Base-by-base conservation (phyloP, 1,140 invertebrate species). In the Asbolus verrucosus region DNA sequence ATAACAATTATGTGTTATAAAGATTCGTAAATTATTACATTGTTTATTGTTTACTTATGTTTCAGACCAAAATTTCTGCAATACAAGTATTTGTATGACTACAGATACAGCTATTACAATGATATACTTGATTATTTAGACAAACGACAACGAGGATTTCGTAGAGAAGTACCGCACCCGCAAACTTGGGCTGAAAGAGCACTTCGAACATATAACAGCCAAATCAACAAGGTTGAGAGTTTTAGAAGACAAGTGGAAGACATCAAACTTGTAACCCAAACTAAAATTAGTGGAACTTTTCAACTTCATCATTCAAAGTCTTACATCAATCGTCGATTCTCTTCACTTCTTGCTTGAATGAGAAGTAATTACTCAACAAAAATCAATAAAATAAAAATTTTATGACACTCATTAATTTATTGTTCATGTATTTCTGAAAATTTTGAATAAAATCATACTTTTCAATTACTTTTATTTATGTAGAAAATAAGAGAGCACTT, bases 121-220 rank as follows among this genome's bases (percentile, higher is more conserved):
- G 92, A 94, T 75, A 87, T 92, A 30, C 92, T 94, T 76, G 89
- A 91, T 73, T 94, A 90, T 81, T 82, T 94, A 81, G 89, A 94
- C 77, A 88, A 89, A 76, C 86, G 91, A 60, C 87, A 89, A 76
- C 85, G 84, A 71, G 92, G 92, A 1, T 79, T 91, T 1, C 80
- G 81, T 0, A 84, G 88, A 11, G 92, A 93, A 63, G 85, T 86
- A 24, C 92, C 92, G 1, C 84, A 87, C 41, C 86, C 92, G 1
- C 89, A 93, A 80, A 92, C 92, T 36, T 94, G 92, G 93, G 88
- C 89, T 18, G 93, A 94, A 81, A 85, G 92, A 16, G 87, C 89
- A 14, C 83, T 94, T 19, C 85, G 91, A 54, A 90, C 89, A 0
- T 91, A 90, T 78, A 83, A 85, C 14, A 80, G 83, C 11, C 85